Conservation (phyloP, 1,140 invertebrate genomes). For the roundworm (Caenorhabditis elegans) region WBcel235 BX284602.5:1672001-1672500, state of each 20-base stretch:
- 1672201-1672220: too few species aligned
- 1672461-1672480: too few species aligned
- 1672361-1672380: not conserved
- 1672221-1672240: not conserved
- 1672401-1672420: not conserved
- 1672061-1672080: too few species aligned
- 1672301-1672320: slow-evolving; percentile 53
- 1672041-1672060: too few species aligned
- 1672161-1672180: too few species aligned
- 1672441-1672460: slow-evolving; percentile 62
- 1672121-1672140: too few species aligned
- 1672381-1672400: not conserved
- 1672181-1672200: not conserved
- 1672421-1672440: slow-evolving; percentile 45
- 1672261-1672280: not conserved
- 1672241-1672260: not conserved
- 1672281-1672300: slow-evolving; percentile 48
- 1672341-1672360: slow-evolving; percentile 62
- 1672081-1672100: too few species aligned
- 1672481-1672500: too few species aligned
- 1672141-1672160: too few species aligned
- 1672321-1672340: slow-evolving; percentile 67
- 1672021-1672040: too few species aligned
- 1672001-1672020: too few species aligned
- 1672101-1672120: too few species aligned